Evolutionary conservation across 2,797 vertebrate species (phyloP).

Genomic region (Gymnopithys bicolor): DNA sequence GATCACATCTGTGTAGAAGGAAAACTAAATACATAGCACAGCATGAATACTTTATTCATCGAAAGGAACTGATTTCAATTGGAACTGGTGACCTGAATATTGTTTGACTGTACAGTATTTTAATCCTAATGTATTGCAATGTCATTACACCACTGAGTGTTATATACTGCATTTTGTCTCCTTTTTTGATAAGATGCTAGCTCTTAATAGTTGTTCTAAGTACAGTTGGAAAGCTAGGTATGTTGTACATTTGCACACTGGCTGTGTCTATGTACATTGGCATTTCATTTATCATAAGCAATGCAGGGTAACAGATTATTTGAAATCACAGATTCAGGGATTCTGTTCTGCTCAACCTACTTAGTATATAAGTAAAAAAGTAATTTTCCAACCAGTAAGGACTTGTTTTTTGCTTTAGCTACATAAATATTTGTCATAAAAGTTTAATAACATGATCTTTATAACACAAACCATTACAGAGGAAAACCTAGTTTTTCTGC

Average conservation of each 20-base stretch:
- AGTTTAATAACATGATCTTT: not conserved
- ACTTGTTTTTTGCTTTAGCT: not conserved
- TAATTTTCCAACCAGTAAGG: not conserved
- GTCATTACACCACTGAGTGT: not conserved
- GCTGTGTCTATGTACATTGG: not conserved
- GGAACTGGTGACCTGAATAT: not conserved
- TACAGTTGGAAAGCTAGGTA: not conserved
- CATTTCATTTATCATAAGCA: not conserved
- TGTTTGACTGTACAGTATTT: not conserved
- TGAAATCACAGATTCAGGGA: not conserved
- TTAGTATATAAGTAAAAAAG: not conserved
- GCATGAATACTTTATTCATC: not conserved
- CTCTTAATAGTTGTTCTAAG: not conserved
- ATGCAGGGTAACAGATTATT: not conserved
- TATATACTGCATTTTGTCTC: not conserved
- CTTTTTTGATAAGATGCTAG: not conserved
- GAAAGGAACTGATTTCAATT: not conserved
- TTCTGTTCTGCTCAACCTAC: not conserved
- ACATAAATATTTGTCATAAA: not conserved
- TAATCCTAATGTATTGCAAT: not conserved
- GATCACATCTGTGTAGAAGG: conserved; percentile 5
- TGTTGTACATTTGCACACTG: too few relatives aligned
- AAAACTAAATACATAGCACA: not conserved
- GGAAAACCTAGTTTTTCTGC: not conserved
- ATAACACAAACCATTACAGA: not conserved